Evolutionary conservation across 2,888 invertebrate species (phyloP), one percentile per base, ranked within the genome.

Genomic region (Cremastinae sp.): DNA sequence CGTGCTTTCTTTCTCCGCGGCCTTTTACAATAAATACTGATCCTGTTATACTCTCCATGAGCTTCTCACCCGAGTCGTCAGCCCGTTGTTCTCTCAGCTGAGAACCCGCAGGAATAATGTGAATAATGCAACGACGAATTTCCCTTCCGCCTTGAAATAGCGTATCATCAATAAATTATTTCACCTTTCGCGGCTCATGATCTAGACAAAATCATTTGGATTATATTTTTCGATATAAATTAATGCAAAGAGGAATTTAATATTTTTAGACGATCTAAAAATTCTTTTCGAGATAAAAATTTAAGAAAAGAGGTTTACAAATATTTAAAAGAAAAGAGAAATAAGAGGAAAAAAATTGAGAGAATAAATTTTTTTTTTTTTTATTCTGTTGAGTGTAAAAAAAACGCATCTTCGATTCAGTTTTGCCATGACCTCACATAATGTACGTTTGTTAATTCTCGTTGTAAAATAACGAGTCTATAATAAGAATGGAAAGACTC

Each of bases 61-160:
- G 49, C 37, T 28, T 66, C 56, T 56, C 41, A 18, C 37, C 37
- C 49, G 39, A 28, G 12, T 12, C 45, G 28, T 28, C 59, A 28
- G 7, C 49, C 12, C 39, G 20, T 37, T 64, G 28, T 8, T 22
- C 12, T 37, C 47, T 47, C 55, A 14, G 20, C 39, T 53, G 22
- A 28, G 16, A 43, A 55, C 35, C 16, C 45, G 35, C 28, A 64
- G 10, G 55, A 65, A 16, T 22, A 28, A 28, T 35, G 58, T 65
- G 72, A 72, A 72, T 72, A 65, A 51, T 58, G 51, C 49, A 72
- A 65, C 49, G 51, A 58, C 35, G 18, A 65, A 65, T 65, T 72
- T 45, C 43, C 51, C 37, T 51, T 51, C 51, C 51, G 18, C 4
- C 20, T 16, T 18, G 10, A 72, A 59, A 12, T 51, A 20, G 14